Evolutionary conservation across 2,113 vertebrate species (phyloP), one percentile per base, ranked within the genome.

Genomic region (Ceyx melanurus): DNA sequence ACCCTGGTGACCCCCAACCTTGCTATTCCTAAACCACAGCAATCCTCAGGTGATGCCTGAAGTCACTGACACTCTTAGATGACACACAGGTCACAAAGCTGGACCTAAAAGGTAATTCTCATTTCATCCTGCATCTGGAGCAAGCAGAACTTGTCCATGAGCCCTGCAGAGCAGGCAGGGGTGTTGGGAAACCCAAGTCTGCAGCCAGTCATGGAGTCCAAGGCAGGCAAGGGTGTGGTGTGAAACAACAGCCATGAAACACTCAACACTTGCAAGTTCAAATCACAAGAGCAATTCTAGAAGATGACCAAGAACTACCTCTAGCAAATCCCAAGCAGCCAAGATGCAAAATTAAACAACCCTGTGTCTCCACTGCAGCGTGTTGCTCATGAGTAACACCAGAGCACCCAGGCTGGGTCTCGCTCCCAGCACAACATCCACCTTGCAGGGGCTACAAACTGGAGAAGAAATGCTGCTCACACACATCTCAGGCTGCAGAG

Each of bases 301-400:
- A n/a, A 35, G 45, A 11, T 3, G 7, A 73, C 25, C 43, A 25
- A 35, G 48, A 82, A 10, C 43, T 16, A 51, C 54, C 71, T 62
- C 54, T 19, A 53, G 54, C 60, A 29, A 73, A 58, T 4, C 18
- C 65, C 51, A 54, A 16, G 5, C 78, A 86, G 82, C 86, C 86
- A 87, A 91, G 57, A 90, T 40, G 68, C 37, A 60, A 80, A 70
- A 80, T 61, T 65, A 57, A 33, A 53, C 13, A 31, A 18, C 70
- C 77, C 86, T 43, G 13, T 60, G 93, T 87, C 94, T 90, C 90
- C 5, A 9, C 76, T 83, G 65, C 88, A 68, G 88, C 87, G 86
- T 51, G 73, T 16, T 96, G 95, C 87, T 95, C 88, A 79, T 86
- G 90, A 96, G 92, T 58, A 90, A 93, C 88, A 45, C 61, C 40